Evolutionary conservation across 2,888 invertebrate genomes (phyloP).

Genomic region (Steinernema hermaphroditum): DNA sequence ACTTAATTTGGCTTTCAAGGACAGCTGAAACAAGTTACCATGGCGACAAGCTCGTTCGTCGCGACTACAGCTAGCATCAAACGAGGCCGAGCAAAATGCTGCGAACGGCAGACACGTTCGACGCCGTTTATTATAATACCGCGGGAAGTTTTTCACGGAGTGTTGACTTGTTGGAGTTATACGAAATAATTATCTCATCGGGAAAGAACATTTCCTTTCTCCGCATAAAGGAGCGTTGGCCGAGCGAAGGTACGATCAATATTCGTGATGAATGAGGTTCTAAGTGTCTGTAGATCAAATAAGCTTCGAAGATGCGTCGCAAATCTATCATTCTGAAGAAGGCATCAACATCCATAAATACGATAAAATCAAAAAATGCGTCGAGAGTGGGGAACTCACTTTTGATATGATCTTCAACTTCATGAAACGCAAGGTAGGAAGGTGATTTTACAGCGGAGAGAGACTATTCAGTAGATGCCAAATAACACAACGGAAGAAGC

Average conservation of each 20-base stretch:
- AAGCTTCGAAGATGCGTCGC: constrained; percentile 6
- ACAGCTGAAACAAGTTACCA: background rate
- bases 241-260: background rate
- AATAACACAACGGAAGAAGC: constrained; percentile 27
- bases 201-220: constrained; percentile 21
- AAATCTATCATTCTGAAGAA: constrained; percentile 18
- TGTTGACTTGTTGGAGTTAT: constrained; percentile 14
- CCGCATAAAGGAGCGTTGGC: constrained; percentile 24
- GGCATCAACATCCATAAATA: constrained; percentile 20
- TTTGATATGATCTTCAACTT: constrained; percentile 10
- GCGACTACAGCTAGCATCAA: background rate
- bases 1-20: too few species aligned
- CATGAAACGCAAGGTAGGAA: constrained; percentile 14
- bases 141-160: constrained; percentile 20
- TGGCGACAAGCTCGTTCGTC: constrained; percentile 5
- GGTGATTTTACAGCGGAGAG: background rate
- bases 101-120: constrained; percentile 14
- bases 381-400: background rate
- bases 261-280: background rate
- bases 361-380: constrained; percentile 1
- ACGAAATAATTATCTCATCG: constrained; percentile 23
- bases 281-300: background rate
- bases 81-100: background rate
- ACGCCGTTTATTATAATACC: constrained; percentile 25
- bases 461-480: background rate